A percentile compares a stretch with the other conserved stretches of the same genome.
Conservation (phyloP, 2,888 invertebrate species). For the Lochmaea crataegi region DNA sequence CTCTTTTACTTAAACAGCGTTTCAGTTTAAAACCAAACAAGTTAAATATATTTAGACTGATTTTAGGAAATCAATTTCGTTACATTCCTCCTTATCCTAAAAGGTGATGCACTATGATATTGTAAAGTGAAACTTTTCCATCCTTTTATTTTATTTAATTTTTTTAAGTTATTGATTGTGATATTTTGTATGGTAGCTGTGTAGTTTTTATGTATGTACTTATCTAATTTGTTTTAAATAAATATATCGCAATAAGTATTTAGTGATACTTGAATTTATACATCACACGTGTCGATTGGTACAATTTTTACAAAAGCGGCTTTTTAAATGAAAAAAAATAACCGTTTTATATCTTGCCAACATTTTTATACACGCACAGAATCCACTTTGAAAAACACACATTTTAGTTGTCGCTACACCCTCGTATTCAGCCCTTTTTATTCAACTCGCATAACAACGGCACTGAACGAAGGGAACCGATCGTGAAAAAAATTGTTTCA, state of each 20-base stretch:
- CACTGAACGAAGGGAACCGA: too few species aligned
- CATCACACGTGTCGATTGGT: background rate
- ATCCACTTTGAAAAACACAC: too few species aligned
- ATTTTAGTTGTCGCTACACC: too few species aligned
- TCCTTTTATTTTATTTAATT: constrained; percentile 28
- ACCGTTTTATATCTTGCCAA: too few species aligned
- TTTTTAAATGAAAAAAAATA: background rate
- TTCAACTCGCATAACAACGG: too few species aligned
- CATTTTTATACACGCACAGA: too few species aligned
- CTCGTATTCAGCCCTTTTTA: too few species aligned
- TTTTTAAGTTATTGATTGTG: constrained; percentile 43
- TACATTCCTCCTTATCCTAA: constrained; percentile 22
- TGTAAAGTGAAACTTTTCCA: constrained; percentile 40
- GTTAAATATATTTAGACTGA: background rate
- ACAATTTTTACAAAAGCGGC: background rate
- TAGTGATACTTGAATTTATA: constrained; percentile 27
- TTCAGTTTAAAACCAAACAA: background rate
- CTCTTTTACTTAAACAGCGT: background rate
- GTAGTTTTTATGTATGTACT: constrained; percentile 37
- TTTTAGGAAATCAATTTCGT: constrained; percentile 15
- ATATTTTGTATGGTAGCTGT: constrained; percentile 44
- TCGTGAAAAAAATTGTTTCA: too few species aligned
- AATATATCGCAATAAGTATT: constrained; percentile 37
- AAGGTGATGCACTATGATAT: constrained; percentile 46
- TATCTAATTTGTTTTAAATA: constrained; percentile 24